Evolutionary conservation across 2,113 vertebrate genomes (phyloP), one percentile per base, ranked within the genome.

Genomic region (Stigmatopora argus): DNA sequence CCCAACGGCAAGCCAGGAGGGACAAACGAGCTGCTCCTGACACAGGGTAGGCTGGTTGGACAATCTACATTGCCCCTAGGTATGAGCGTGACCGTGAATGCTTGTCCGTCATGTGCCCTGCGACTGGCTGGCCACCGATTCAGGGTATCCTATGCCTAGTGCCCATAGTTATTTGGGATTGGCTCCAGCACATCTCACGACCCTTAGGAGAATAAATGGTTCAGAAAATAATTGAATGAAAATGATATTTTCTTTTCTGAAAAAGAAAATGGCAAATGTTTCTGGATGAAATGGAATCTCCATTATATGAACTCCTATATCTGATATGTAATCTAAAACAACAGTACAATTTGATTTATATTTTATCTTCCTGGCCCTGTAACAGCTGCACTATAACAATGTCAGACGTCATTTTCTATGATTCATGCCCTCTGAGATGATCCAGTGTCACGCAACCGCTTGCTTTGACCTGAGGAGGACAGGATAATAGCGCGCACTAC

Each of bases 321-420:
- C 53, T 55, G 15, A 71, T 18, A 48, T 60, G n/a, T 56, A 69
- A 75, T 80, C 69, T 67, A 56, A 75, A 56, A 64, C 38, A 51
- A 44, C 53, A 65, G 70, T 73, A 53, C 17, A 71, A 56, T 68
- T 66, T 58, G 67, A 83, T 83, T 76, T 71, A 62, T 71, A 45
- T 45, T 44, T 60, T 38, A 49, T 85, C 69, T 78, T 52, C 46
- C 62, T 13, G 26, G 47, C 70, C 58, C 57, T 67, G 59, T 65
- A 26, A 38, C 79, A 76, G 74, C 80, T 76, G 66, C 69, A 49
- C 65, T 67, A 57, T 71, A 76, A 81, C 71, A 80, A 77, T 41
- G 71, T 85, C 76, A 80, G 64, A 81, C 18, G 65, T 81, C 62
- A 82, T 78, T 77, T 74, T 79, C 38, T 67, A 71, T 83, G 63